Percentiles rank a stretch among this genome's conserved stretches.
Conservation (phyloP, 2,888 invertebrate species). For the Polydrusus pterygomalis region DNA sequence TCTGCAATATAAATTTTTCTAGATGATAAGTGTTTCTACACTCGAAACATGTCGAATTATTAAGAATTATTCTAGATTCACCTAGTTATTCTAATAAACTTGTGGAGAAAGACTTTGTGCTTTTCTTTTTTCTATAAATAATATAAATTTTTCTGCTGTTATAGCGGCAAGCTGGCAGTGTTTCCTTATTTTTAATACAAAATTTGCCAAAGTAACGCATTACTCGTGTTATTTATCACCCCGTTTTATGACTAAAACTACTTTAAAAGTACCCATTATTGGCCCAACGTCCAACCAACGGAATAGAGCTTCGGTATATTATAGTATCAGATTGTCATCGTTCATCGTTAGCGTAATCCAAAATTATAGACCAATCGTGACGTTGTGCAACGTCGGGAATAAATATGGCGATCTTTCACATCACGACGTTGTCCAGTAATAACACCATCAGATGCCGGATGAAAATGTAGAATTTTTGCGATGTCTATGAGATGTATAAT, state of each 20-base stretch:
- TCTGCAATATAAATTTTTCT: no score
- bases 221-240: constrained; percentile 11
- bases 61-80: no score
- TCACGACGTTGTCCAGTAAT: constrained; percentile 40
- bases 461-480: constrained; percentile 7
- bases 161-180: no score
- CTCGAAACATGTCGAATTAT: no score
- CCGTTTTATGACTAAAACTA: constrained; percentile 9
- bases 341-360: constrained; percentile 53
- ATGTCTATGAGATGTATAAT: neutral
- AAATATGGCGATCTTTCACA: constrained; percentile 46
- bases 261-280: constrained; percentile 35
- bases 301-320: constrained; percentile 13
- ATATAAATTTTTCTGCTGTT: no score
- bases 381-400: constrained; percentile 32
- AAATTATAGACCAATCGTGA: constrained; percentile 55
- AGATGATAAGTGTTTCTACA: no score
- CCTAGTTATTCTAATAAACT: no score
- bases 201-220: neutral
- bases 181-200: neutral
- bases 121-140: no score
- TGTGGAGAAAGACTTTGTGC: no score
- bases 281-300: constrained; percentile 14
- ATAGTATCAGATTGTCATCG: constrained; percentile 52
- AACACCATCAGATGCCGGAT: constrained; percentile 31